Base-by-base conservation (phyloP, 1,140 invertebrate species). In the Pogonognathellus flavescens region DNA sequence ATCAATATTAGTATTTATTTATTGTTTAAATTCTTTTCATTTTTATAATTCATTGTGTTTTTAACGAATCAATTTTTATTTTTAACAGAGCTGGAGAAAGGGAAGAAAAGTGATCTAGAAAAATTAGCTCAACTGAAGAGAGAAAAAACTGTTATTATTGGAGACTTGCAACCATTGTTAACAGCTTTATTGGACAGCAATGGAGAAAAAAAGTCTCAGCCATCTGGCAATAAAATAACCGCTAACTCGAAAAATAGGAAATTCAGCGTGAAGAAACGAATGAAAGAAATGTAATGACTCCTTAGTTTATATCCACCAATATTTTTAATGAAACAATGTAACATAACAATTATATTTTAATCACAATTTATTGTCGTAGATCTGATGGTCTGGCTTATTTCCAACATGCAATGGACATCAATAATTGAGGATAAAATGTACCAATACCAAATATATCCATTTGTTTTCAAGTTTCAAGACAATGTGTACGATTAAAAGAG, bases 231-330 rank as follows among this genome's bases (percentile, higher is more conserved):
- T 7, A 16, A 16, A 50, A 31, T 18, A n/a, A 49, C 9, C 3
- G 53, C 11, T 10, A 62, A 62, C 14, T 16, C 41, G 13, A 50
- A 76, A 31, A 76, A n/a, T 7, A 76, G 41, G 18, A 76, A 76
- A 16, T 76, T 76, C n/a, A 76, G 25, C 6, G 41, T 76, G n/a
- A 76, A 76, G n/a, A 76, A 50, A 10, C 31, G 31, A 16, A 76
- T 76, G 70, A 76, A 76, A 76, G 70, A 76, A 41, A 76, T 76
- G 70, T 76, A 76, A 20, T 25, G 11, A 14, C 16, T 57, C 10
- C 53, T 57, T 2, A 57, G 2, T 57, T 57, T 57, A 57, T 14
- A 57, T n/a, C n/a, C n/a, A n/a, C n/a, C n/a, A n/a, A n/a, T n/a
- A n/a, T n/a, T n/a, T n/a, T n/a, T n/a, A n/a, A n/a, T n/a, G n/a